Evolutionary conservation across 2,888 invertebrate genomes (phyloP).

Genomic region (Microplitis manilae): DNA sequence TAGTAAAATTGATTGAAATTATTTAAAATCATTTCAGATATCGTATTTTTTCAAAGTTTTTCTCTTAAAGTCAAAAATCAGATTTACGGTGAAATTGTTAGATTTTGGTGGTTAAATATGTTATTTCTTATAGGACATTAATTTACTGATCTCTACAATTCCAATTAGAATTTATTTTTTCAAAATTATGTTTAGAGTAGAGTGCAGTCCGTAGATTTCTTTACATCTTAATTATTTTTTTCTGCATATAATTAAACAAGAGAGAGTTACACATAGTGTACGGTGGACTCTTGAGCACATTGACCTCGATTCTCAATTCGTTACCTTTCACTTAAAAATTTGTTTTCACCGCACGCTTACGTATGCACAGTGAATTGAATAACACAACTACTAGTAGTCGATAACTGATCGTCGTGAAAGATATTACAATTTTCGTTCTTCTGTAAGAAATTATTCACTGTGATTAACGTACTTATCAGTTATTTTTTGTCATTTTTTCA

Average conservation of each 20-base stretch:
- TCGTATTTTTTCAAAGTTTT: too few species aligned
- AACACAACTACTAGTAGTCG: conserved; percentile 14
- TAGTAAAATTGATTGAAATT: too few species aligned
- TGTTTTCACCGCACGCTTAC: conserved; percentile 53
- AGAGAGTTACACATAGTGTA: not conserved
- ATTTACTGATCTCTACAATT: too few species aligned
- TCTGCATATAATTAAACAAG: not conserved
- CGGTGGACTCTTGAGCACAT: conserved; percentile 22
- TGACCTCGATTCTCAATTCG: conserved; percentile 56
- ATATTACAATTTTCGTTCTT: not conserved
- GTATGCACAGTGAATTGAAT: conserved; percentile 19
- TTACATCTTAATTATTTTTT: not conserved
- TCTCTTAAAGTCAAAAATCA: too few species aligned
- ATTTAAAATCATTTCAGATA: too few species aligned
- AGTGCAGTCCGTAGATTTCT: too few species aligned
- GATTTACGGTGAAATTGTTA: too few species aligned
- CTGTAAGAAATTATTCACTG: not conserved
- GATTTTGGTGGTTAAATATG: too few species aligned
- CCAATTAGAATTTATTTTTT: too few species aligned
- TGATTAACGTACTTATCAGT: not conserved
- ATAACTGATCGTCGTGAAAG: conserved; percentile 8
- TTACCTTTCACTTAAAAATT: conserved; percentile 69
- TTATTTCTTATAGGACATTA: too few species aligned
- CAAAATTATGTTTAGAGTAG: too few species aligned
- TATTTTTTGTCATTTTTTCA: not conserved